phyloP scores from a whole-genome alignment of 2,888 invertebrate species.

The Imbricaverruca yamaguchii region DNA sequence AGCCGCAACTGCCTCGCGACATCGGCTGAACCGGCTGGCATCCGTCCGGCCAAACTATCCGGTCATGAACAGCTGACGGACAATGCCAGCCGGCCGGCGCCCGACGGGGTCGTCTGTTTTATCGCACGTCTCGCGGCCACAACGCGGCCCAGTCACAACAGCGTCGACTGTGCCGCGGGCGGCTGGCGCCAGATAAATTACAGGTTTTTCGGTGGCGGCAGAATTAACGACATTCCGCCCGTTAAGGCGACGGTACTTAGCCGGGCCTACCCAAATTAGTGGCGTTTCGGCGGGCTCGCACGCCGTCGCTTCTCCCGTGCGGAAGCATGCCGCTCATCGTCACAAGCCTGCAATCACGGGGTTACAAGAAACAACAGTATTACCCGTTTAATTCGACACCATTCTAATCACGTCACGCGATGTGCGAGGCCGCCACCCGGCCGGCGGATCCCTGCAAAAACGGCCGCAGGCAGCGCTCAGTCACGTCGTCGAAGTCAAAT shows the following conservation, averaged over 20 bases:
- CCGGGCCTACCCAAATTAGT: not conserved
- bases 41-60: not conserved
- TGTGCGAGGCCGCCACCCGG: not conserved
- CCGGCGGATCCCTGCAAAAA: not conserved
- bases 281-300: not conserved
- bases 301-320: not conserved
- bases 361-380: not conserved
- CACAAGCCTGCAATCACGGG: not conserved
- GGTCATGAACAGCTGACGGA: constrained; percentile 17
- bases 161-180: no score
- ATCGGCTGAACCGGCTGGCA: constrained; percentile 19
- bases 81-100: not conserved
- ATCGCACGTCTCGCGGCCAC: not conserved
- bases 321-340: not conserved
- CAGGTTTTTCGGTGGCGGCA: not conserved
- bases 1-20: not conserved
- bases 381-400: not conserved
- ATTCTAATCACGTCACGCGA: constrained; percentile 11
- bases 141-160: no score
- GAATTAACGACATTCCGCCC: not conserved
- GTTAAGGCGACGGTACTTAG: not conserved
- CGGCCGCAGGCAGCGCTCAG: not conserved
- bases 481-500: not conserved
- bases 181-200: no score
- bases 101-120: not conserved